Percentiles rank a stretch among this genome's conserved stretches.
Evolutionary conservation across 1,140 invertebrate species (phyloP).

Genomic region (Euura saliciscinereae): DNA sequence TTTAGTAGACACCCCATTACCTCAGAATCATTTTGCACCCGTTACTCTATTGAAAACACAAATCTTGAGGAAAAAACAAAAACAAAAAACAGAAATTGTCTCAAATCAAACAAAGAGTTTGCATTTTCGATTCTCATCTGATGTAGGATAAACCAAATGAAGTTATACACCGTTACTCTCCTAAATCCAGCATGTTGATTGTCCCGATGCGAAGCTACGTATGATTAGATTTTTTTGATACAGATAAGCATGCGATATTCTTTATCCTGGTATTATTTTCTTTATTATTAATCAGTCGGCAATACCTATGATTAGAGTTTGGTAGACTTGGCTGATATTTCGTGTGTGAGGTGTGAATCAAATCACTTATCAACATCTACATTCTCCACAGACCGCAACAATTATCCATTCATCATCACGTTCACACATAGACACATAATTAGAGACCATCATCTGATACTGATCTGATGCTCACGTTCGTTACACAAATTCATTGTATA

Average conservation of each 20-base stretch:
- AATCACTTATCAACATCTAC: background rate
- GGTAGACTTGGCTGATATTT: background rate
- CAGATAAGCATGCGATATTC: background rate
- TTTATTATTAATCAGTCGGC: background rate
- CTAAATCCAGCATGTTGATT: too few species aligned
- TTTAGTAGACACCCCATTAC: background rate
- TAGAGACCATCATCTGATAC: background rate
- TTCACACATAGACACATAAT: background rate
- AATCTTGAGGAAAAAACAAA: too few species aligned
- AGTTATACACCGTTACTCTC: too few species aligned
- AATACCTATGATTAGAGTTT: background rate
- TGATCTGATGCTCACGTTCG: background rate
- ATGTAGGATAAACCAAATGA: too few species aligned
- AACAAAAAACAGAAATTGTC: too few species aligned
- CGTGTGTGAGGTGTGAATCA: background rate
- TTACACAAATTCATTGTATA: background rate
- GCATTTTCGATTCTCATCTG: too few species aligned
- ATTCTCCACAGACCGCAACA: background rate
- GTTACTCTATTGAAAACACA: too few species aligned
- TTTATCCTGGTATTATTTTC: background rate
- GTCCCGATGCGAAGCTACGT: constrained; percentile 2
- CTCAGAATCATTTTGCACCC: background rate
- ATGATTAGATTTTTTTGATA: background rate
- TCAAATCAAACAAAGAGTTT: too few species aligned
- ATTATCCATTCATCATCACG: background rate